Evolutionary conservation across 2,888 invertebrate genomes (phyloP), one percentile per base, ranked within the genome.

Genomic region (Drosophila mercatorum): DNA sequence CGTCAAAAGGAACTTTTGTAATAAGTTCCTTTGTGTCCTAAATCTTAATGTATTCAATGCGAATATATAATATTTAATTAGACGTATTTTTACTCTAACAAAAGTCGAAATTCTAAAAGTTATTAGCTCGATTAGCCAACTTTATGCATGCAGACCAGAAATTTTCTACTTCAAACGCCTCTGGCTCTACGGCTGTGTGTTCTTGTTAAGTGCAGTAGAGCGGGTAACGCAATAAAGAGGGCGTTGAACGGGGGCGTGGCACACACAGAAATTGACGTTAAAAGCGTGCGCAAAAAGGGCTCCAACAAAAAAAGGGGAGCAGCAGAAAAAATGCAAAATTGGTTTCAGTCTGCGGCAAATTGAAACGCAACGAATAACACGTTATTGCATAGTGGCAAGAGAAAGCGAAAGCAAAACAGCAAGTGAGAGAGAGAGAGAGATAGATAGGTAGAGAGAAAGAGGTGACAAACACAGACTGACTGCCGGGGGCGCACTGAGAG

Each of bases 281-380:
- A 57, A 31, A 58, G 40, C 44, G 14, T 26, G 12, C 22, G 11
- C 26, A 41, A n/a, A 51, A 43, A 55, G 10, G 10, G 2, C 11
- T 22, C 28, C 4, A 5, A 28, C 28, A 28, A 28, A 28, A 28
- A 28, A 28, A 28, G 12, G 10, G 31, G 31, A 34, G 43, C 17
- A 17, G 22, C 22, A 11, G 26, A 22, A 17, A 60, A 57, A 55
- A 56, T 41, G 26, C 22, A 34, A 62, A 63, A 61, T 46, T 69
- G 47, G 44, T 72, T 75, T 64, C 68, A 59, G 55, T 40, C 46
- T 12, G 47, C 43, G 52, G 43, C 36, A 64, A 72, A 75, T 72
- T 72, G 76, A 56, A 65, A 66, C 53, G 53, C 60, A 71, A 41
- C 26, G 46, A n/a, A 46, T 46, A 64, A 26, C 46, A 41, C 52